A percentile compares a stretch with the other conserved stretches of the same genome.
These are phyloP conservation scores for Tryphoninae sp. DNA, from an alignment of 2,888 invertebrate genomes.

Conservation along the genomic window DNA sequence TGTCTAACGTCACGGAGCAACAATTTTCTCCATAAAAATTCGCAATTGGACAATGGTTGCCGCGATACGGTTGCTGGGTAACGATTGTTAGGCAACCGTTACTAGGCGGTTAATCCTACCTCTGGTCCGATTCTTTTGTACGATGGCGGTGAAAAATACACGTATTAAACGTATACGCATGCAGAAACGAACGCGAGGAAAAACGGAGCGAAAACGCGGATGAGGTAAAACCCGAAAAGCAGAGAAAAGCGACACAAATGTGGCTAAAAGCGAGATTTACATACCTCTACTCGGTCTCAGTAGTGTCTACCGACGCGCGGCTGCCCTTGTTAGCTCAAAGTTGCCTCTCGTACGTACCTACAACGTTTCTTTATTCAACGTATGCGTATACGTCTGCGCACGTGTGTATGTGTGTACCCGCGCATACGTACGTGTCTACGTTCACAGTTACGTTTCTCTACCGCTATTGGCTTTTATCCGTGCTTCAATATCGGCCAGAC, in stretches of 20 bases:
- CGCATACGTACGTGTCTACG: slow-evolving; percentile 11
- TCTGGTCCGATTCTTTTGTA: no score
- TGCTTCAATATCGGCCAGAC: slow-evolving; percentile 71
- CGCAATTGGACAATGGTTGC: no score
- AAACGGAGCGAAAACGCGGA: neutral
- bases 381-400: neutral
- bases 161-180: slow-evolving; percentile 1
- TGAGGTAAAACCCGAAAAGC: slow-evolving; percentile 51
- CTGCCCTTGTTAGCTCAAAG: slow-evolving; percentile 78
- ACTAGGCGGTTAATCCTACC: no score
- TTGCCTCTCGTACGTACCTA: slow-evolving; percentile 74
- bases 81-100: no score
- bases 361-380: slow-evolving; percentile 63
- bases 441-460: neutral
- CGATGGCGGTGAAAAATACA: no score
- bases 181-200: slow-evolving; percentile 24
- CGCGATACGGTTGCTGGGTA: no score
- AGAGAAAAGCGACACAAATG: slow-evolving; percentile 67
- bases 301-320: slow-evolving; percentile 57
- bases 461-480: slow-evolving; percentile 71
- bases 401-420: slow-evolving; percentile 1
- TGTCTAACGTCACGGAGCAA: no score
- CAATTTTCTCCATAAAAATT: no score
- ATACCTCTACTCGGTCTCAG: slow-evolving; percentile 68
- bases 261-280: slow-evolving; percentile 74